phyloP scores from a whole-genome alignment of 1,140 invertebrate genomes.

The Penaeus japonicus region DNA sequence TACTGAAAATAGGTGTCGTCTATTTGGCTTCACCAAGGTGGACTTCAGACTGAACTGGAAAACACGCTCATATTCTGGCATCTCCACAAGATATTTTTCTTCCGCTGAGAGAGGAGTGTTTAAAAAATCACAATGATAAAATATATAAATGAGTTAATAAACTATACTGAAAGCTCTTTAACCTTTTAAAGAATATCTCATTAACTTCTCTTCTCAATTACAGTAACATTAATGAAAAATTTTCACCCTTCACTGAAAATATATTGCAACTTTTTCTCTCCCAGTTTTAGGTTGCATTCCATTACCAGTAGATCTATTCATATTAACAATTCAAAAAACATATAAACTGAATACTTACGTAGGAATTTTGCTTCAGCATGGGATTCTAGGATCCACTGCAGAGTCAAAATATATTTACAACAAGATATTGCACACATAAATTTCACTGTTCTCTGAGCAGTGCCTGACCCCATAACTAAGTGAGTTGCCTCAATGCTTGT shows the following conservation, averaged over 20 bases:
- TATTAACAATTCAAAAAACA: neutral
- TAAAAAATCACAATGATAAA: conserved; percentile 26
- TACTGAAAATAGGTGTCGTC: conserved; percentile 68
- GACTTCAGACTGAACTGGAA: conserved; percentile 81
- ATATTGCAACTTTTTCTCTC: too few species aligned
- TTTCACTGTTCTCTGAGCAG: conserved; percentile 78
- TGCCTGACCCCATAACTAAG: conserved; percentile 76
- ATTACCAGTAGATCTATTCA: too few species aligned
- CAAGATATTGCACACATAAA: conserved; percentile 81
- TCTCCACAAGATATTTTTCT: conserved; percentile 73
- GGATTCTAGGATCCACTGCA: conserved; percentile 81
- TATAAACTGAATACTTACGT: conserved; percentile 38
- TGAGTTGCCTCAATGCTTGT: conserved; percentile 80
- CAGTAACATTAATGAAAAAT: too few species aligned
- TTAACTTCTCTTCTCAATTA: too few species aligned
- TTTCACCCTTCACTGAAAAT: too few species aligned
- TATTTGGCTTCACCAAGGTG: conserved; percentile 72
- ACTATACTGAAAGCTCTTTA: too few species aligned
- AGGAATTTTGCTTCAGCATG: conserved; percentile 50
- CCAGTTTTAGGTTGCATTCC: too few species aligned
- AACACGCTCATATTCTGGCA: conserved; percentile 79
- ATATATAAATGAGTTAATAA: too few species aligned
- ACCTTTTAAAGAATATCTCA: too few species aligned
- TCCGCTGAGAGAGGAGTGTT: conserved; percentile 68
- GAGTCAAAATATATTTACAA: conserved; percentile 79